Conservation (phyloP, 53 echinoderm and acorn worm genomes). For the Zoroaster sp. region DNA sequence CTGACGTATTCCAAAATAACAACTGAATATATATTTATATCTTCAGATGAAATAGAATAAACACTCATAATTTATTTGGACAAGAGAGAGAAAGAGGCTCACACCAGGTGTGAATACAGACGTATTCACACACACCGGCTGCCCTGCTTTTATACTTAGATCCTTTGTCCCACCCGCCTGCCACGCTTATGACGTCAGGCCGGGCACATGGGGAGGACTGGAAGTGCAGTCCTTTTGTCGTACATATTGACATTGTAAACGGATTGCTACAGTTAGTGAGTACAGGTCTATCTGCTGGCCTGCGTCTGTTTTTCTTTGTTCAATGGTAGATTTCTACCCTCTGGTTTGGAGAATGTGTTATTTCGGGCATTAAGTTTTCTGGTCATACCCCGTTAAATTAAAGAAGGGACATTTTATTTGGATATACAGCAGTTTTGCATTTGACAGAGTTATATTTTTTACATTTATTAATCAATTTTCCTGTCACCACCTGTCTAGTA, state of each 20-base stretch:
- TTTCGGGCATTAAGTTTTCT: neutral
- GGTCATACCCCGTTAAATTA: neutral
- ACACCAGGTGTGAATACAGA: conserved; percentile 55
- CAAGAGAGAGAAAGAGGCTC: conserved; percentile 15
- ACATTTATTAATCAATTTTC: neutral
- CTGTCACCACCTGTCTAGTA: neutral
- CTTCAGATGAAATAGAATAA: neutral
- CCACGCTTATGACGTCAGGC: conserved; percentile 60
- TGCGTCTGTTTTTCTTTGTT: conserved; percentile 34
- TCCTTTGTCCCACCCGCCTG: conserved; percentile 57
- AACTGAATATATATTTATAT: conserved; percentile 3
- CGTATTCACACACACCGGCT: conserved; percentile 49
- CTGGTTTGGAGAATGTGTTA: conserved; percentile 1
- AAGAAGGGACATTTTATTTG: neutral
- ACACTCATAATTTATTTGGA: conserved; percentile 42
- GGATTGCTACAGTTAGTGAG: conserved; percentile 50
- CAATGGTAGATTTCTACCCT: neutral
- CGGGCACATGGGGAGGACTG: conserved; percentile 18
- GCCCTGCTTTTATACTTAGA: conserved; percentile 13
- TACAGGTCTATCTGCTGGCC: conserved; percentile 25
- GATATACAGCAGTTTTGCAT: neutral
- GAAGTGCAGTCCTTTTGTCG: conserved; percentile 57
- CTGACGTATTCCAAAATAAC: neutral
- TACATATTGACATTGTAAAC: conserved; percentile 50
- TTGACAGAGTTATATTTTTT: neutral